These are phyloP conservation scores for Siniperca obscura DNA, from an alignment of 2,797 vertebrate genomes.

Conservation along the genomic window DNA sequence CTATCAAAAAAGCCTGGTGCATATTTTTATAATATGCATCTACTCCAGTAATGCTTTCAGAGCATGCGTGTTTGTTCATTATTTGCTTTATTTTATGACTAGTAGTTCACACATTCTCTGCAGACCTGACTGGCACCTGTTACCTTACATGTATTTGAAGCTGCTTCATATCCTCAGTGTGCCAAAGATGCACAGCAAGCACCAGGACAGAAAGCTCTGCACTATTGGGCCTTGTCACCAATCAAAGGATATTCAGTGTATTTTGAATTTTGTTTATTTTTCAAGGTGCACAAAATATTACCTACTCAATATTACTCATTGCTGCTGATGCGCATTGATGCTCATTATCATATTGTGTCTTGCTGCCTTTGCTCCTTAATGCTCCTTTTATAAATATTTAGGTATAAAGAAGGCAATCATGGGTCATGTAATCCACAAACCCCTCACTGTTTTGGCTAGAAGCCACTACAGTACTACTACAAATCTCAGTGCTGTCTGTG, in stretches of 20 bases:
- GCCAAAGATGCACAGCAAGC: neutral
- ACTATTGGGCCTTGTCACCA: neutral
- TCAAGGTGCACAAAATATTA: neutral
- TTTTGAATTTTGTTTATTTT: neutral
- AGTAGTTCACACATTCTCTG: slow-evolving; percentile 8
- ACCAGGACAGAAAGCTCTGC: neutral
- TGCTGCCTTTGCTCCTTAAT: slow-evolving; percentile 17
- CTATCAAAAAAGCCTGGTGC: slow-evolving; percentile 12
- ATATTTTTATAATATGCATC: neutral
- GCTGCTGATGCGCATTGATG: neutral
- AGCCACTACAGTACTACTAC: slow-evolving; percentile 66
- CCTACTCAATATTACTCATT: neutral
- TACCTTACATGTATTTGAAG: slow-evolving; percentile 1
- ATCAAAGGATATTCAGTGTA: slow-evolving; percentile 4
- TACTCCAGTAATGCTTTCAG: slow-evolving; percentile 12
- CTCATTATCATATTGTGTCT: slow-evolving; percentile 9
- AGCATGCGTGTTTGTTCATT: slow-evolving; percentile 19
- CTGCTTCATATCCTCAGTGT: slow-evolving; percentile 6
- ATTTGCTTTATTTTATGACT: slow-evolving; percentile 12
- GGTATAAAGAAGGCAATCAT: slow-evolving; percentile 33
- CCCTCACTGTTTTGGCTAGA: slow-evolving; percentile 61
- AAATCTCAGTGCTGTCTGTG: slow-evolving; percentile 79
- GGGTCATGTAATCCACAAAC: slow-evolving; percentile 47
- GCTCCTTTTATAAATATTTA: slow-evolving; percentile 38
- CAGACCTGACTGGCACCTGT: slow-evolving; percentile 23